Base-by-base conservation (phyloP, 2,113 vertebrate genomes). In the Seriola aureovittata region DNA sequence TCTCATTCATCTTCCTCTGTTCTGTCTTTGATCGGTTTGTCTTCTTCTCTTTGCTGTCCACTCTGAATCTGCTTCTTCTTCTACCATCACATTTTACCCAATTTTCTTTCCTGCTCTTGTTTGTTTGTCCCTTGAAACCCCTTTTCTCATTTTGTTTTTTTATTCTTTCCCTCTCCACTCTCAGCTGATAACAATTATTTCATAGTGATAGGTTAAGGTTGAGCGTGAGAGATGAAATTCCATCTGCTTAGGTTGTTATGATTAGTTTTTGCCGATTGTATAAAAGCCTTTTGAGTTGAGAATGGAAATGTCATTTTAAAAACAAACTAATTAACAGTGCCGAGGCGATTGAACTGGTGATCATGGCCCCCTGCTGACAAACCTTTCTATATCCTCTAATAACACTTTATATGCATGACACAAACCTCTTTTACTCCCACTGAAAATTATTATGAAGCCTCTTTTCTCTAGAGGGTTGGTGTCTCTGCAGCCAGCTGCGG, bases 1-100 rank as follows among this genome's bases (percentile, higher is more conserved):
- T 71, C 68, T 72, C 80, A 85, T 89, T 88, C 84, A 71, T 91
- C 89, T 88, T 90, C 64, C 70, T 78, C 52, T 73, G 23, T 25
- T 71, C 71, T 68, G 0, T 67, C 82, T 85, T 38, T 81, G 65
- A 86, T 84, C 62, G n/a, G 38, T 72, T 42, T 59, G 42, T 82
- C 55, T 75, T 58, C 68, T 48, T 54, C 50, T 57, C 29, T 71
- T 46, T n/a, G 17, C 8, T 8, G 34, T 82, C 85, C 46, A 40
- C 54, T 83, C 72, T 38, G 9, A 80, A 62, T 68, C 25, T 23
- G 0, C 23, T 42, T 58, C 29, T 55, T 52, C 48, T 76, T 32
- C 59, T 16, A 1, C 48, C 12, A 23, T 32, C 48, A 42, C 36
- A 17, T 54, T 65, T 66, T 12, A 0, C 0, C 12, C 7, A 11